Evolutionary conservation across 2,797 vertebrate species (phyloP).

Genomic region (Hozukius guyotensis): DNA sequence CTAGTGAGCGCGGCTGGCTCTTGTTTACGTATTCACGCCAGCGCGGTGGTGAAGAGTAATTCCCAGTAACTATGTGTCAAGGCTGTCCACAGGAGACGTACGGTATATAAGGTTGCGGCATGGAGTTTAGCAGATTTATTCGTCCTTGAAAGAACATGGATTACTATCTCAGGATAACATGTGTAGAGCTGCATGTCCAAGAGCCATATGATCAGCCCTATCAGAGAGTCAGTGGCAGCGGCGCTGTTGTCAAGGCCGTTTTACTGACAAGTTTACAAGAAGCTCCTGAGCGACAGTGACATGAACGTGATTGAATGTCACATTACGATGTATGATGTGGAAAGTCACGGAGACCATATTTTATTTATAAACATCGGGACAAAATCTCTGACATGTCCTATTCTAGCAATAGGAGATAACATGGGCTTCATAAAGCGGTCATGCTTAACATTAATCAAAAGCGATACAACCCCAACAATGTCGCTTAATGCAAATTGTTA

Average conservation of each 20-base stretch:
- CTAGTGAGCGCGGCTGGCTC: conserved; percentile 66
- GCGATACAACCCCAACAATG: conserved; percentile 51
- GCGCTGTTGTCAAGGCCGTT: conserved; percentile 63
- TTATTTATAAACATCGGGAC: conserved; percentile 52
- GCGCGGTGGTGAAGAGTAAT: conserved; percentile 41
- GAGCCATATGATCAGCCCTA: conserved; percentile 63
- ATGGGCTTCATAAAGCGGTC: conserved; percentile 42
- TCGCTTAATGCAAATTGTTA: conserved; percentile 61
- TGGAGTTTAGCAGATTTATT: conserved; percentile 59
- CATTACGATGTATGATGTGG: conserved; percentile 62
- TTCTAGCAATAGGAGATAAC: conserved; percentile 25
- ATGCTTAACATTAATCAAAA: conserved; percentile 57
- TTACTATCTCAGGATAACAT: conserved; percentile 64
- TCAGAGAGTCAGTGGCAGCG: conserved; percentile 58
- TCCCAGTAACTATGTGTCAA: conserved; percentile 61
- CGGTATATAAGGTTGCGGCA: conserved; percentile 14
- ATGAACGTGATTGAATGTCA: conserved; percentile 69
- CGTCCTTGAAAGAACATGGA: conserved; percentile 73
- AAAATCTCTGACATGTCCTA: conserved; percentile 42
- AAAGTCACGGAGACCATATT: conserved; percentile 60
- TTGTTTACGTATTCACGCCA: conserved; percentile 73
- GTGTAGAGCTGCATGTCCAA: conserved; percentile 62
- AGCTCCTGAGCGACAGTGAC: conserved; percentile 59
- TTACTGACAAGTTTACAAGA: conserved; percentile 71
- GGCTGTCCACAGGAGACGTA: conserved; percentile 53